Evolutionary conservation across 2,888 invertebrate genomes (phyloP).

Genomic region (Yponomeuta cagnagella): DNA sequence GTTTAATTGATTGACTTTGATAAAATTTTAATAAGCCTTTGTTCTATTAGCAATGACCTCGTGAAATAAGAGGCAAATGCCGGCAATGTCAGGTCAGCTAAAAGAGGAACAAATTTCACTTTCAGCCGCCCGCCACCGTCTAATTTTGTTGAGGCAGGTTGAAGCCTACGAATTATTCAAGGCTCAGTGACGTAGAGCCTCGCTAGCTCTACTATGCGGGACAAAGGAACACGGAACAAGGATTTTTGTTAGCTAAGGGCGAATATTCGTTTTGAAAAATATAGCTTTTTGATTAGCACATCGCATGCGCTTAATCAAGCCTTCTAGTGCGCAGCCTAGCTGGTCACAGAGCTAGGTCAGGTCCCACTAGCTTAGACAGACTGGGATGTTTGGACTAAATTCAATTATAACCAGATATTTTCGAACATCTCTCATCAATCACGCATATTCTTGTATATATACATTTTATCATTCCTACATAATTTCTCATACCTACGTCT

Average conservation of each 20-base stretch:
- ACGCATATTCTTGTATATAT: no score
- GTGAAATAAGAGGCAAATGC: not conserved
- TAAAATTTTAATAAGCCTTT: not conserved
- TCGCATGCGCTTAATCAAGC: not conserved
- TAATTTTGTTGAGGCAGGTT: slow-evolving; percentile 15
- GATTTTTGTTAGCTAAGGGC: not conserved
- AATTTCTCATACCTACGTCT: not conserved
- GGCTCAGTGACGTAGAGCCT: not conserved
- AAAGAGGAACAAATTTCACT: slow-evolving; percentile 19
- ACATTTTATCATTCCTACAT: not conserved
- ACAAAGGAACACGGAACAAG: no score
- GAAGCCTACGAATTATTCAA: not conserved
- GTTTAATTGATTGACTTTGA: not conserved
- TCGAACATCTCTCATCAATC: no score
- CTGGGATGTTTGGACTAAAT: not conserved
- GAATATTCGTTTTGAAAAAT: not conserved
- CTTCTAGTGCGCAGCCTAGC: not conserved
- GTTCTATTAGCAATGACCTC: not conserved
- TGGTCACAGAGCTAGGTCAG: not conserved
- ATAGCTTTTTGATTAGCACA: not conserved
- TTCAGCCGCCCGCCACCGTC: slow-evolving; percentile 18
- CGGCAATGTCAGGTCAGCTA: slow-evolving; percentile 12
- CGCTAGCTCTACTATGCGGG: not conserved
- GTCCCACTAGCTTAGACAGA: not conserved
- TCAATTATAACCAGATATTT: no score